Evolutionary conservation across 2,113 vertebrate species (phyloP).

Genomic region (Trematocara marginatum): DNA sequence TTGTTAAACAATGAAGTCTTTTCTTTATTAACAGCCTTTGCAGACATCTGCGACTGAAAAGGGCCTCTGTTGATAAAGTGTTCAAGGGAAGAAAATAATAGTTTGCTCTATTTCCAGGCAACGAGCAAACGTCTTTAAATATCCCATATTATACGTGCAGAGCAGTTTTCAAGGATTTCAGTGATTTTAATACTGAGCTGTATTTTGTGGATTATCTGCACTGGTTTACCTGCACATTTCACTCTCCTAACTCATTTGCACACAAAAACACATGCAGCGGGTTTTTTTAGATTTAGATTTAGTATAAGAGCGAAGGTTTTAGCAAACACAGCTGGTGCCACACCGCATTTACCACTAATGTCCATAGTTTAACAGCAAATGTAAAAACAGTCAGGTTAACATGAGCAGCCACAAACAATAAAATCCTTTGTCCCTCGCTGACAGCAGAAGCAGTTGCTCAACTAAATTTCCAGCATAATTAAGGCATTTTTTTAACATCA

Average conservation of each 20-base stretch:
- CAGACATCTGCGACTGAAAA: slow-evolving; percentile 42
- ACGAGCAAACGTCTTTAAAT: not conserved
- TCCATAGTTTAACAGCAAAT: not conserved
- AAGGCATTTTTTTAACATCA: slow-evolving; percentile 47
- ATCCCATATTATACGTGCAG: not conserved
- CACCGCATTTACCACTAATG: not conserved
- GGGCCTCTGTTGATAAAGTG: slow-evolving; percentile 43
- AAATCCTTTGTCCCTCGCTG: not conserved
- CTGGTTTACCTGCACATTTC: not conserved
- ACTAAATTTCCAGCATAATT: slow-evolving; percentile 53
- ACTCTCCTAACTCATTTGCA: not conserved
- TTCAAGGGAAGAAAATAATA: not conserved
- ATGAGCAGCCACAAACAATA: slow-evolving; percentile 32
- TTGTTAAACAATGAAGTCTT: slow-evolving; percentile 56
- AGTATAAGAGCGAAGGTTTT: not conserved
- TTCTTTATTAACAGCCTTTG: slow-evolving; percentile 36
- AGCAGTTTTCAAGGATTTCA: not conserved
- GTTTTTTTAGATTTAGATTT: accelerated
- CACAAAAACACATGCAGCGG: not conserved
- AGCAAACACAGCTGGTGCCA: not conserved
- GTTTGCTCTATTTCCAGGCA: not conserved
- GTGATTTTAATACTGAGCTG: not conserved
- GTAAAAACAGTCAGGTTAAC: slow-evolving; percentile 14
- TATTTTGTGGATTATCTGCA: not conserved
- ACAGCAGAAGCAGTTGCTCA: slow-evolving; percentile 25